Conservation (phyloP, 2,797 vertebrate species). For the Channallabes apus region DNA sequence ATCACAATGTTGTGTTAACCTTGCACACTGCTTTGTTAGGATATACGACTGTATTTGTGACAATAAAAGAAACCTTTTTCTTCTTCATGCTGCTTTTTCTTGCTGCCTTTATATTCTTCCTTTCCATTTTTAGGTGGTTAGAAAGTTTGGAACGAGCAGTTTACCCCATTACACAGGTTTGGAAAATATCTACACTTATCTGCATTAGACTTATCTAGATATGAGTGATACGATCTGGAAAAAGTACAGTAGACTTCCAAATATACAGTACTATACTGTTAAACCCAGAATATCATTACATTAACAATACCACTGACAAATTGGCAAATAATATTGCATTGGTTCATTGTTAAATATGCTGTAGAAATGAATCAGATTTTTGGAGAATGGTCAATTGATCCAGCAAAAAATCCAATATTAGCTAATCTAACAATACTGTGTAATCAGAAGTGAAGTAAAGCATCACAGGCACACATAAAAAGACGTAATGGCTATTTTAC, state of each 20-base stretch:
- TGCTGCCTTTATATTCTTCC: background rate
- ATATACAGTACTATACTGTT: background rate
- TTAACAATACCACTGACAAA: background rate
- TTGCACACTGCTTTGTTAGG: background rate
- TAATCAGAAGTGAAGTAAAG: background rate
- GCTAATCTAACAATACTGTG: background rate
- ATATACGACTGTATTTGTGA: background rate
- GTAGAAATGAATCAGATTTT: background rate
- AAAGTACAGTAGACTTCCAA: background rate
- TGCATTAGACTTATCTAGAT: background rate
- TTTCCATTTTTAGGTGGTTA: conserved; percentile 77
- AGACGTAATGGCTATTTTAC: background rate
- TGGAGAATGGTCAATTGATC: background rate
- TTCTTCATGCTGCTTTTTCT: background rate
- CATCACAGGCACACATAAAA: background rate
- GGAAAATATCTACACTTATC: background rate
- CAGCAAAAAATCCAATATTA: background rate
- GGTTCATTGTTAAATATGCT: background rate
- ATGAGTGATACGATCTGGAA: background rate
- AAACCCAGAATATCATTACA: background rate
- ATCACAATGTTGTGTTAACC: background rate
- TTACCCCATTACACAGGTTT: conserved; percentile 83
- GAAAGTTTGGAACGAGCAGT: conserved; percentile 84
- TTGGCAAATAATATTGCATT: background rate
- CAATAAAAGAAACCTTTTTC: background rate